These are phyloP conservation scores for Baccha elongata DNA, from an alignment of 2,888 invertebrate genomes.

Conservation along the genomic window DNA sequence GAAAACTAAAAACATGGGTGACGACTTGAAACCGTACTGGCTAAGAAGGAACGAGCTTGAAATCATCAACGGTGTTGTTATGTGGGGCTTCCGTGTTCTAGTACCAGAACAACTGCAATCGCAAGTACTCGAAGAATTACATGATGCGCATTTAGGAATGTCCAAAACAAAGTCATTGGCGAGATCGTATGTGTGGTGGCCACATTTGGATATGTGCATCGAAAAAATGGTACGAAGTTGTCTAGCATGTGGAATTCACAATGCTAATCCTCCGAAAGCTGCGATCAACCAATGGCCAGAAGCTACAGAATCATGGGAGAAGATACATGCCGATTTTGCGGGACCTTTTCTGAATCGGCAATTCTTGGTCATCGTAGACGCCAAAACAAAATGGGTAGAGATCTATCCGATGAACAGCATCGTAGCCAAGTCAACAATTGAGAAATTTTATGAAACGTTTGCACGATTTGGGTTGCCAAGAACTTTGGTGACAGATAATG, in stretches of 20 bases:
- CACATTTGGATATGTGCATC: too few species aligned
- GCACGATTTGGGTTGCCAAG: slow-evolving; percentile 28
- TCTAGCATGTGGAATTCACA: background rate
- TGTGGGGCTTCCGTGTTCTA: slow-evolving; percentile 30
- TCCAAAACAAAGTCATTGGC: slow-evolving; percentile 13
- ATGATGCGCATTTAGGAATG: too few species aligned
- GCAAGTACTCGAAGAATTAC: slow-evolving; percentile 4
- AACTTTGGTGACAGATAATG: slow-evolving; percentile 25
- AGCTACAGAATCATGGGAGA: too few species aligned
- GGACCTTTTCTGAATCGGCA: too few species aligned
- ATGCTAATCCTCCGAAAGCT: background rate
- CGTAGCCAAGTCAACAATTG: background rate
- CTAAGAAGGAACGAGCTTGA: slow-evolving; percentile 13
- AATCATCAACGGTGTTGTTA: background rate
- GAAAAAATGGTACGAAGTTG: slow-evolving; percentile 10
- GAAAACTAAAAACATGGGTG: background rate
- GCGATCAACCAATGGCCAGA: slow-evolving; percentile 1
- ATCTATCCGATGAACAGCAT: slow-evolving; percentile 10
- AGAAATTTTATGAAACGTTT: slow-evolving; percentile 21
- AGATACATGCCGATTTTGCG: too few species aligned
- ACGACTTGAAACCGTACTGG: slow-evolving; percentile 2
- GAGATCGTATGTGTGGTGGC: slow-evolving; percentile 12
- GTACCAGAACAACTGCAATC: slow-evolving; percentile 7
- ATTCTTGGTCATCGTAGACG: too few species aligned
- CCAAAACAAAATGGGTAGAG: slow-evolving; percentile 18